phyloP scores from a whole-genome alignment of 2,797 vertebrate species.

The Myiotriccus ornatus region DNA sequence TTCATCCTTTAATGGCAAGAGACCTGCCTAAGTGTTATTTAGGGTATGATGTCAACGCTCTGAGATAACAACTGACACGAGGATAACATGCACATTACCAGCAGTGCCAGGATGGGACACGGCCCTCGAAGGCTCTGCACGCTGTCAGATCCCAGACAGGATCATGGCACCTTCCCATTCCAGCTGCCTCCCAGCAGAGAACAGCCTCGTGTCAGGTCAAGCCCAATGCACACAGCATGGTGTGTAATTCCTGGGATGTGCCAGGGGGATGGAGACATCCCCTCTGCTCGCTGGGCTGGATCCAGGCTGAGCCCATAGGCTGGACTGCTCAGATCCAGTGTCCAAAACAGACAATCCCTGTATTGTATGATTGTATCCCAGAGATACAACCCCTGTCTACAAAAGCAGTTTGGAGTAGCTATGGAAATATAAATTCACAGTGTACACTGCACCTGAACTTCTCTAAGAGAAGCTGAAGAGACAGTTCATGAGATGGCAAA shows the following conservation, averaged over 20 bases:
- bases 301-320: neutral
- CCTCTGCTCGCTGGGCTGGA: neutral
- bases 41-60: neutral
- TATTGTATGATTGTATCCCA: too few species aligned
- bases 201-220: neutral
- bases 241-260: neutral
- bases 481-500: neutral
- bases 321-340: neutral
- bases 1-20: neutral
- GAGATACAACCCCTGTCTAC: neutral
- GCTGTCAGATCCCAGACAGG: neutral
- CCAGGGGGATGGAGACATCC: neutral
- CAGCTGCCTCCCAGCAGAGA: neutral
- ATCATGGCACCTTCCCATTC: neutral
- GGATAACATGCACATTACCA: neutral
- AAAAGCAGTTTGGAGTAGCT: neutral
- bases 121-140: neutral
- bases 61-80: neutral
- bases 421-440: neutral
- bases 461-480: neutral
- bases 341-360: too few species aligned
- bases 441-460: neutral
- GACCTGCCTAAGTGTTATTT: neutral
- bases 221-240: neutral
- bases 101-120: neutral